Conservation (phyloP, 2,797 vertebrate species). For the Micrastur ruficollis region DNA sequence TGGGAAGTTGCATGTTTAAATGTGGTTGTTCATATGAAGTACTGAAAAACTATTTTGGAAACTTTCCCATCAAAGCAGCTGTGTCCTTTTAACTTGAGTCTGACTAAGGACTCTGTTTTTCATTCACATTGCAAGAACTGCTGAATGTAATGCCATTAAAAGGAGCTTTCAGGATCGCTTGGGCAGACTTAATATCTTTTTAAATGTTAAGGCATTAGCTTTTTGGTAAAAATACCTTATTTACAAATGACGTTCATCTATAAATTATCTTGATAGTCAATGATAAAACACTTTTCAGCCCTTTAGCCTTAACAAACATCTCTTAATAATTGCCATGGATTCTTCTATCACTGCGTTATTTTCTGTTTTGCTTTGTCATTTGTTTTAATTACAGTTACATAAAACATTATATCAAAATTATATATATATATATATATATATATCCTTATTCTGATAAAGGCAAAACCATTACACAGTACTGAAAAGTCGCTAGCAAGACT, state of each 20-base stretch:
- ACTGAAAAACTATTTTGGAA: neutral
- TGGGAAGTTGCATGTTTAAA: neutral
- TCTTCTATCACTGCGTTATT: neutral
- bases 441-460: neutral
- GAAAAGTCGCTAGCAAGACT: neutral
- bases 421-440: neutral
- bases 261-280: neutral
- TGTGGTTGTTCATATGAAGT: neutral
- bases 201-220: neutral
- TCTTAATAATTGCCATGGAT: neutral
- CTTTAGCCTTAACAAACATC: neutral
- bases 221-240: neutral
- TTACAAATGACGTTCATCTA: neutral
- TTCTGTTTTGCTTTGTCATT: neutral
- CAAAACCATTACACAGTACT: neutral
- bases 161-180: neutral
- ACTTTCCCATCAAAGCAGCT: neutral
- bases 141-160: neutral
- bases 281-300: neutral
- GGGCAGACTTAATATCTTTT: neutral
- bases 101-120: neutral
- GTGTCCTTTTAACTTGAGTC: neutral
- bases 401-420: neutral
- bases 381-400: neutral
- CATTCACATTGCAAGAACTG: neutral